A percentile compares a stretch with the other conserved stretches of the same genome.
Evolutionary conservation across 2,113 vertebrate genomes (phyloP).

Genomic region (Ibidorhyncha struthersii): DNA sequence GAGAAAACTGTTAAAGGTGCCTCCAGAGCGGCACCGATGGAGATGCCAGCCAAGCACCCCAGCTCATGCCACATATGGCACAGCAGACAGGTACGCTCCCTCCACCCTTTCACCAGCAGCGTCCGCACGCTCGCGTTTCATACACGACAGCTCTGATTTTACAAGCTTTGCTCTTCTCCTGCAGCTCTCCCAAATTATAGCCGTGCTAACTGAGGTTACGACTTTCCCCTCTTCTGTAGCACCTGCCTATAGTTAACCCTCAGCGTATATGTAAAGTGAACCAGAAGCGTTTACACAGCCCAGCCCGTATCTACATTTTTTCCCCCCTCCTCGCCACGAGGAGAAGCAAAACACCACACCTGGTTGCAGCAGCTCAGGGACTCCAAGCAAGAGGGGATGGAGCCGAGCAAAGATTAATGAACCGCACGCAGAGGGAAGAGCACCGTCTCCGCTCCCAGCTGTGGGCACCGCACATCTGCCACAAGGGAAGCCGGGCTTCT

Average conservation of each 20-base stretch:
- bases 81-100: background rate
- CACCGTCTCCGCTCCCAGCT: background rate
- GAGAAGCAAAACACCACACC: background rate
- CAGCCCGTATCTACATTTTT: background rate
- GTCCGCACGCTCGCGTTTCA: background rate
- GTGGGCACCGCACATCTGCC: background rate
- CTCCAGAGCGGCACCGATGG: background rate
- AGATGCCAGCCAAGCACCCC: background rate
- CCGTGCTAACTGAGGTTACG: background rate
- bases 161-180: background rate
- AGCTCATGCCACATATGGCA: fast-evolving
- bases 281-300: background rate
- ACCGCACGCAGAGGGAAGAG: background rate
- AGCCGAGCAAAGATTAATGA: background rate
- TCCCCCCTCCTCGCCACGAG: background rate
- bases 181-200: background rate
- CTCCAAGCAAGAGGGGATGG: background rate
- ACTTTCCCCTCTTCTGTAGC: background rate
- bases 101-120: background rate
- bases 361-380: background rate
- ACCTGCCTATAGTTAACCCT: background rate
- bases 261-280: background rate
- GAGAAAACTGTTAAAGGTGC: background rate
- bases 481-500: background rate
- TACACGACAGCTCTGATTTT: background rate